phyloP scores from a whole-genome alignment of 2,797 vertebrate genomes.

The Ispidina picta region DNA sequence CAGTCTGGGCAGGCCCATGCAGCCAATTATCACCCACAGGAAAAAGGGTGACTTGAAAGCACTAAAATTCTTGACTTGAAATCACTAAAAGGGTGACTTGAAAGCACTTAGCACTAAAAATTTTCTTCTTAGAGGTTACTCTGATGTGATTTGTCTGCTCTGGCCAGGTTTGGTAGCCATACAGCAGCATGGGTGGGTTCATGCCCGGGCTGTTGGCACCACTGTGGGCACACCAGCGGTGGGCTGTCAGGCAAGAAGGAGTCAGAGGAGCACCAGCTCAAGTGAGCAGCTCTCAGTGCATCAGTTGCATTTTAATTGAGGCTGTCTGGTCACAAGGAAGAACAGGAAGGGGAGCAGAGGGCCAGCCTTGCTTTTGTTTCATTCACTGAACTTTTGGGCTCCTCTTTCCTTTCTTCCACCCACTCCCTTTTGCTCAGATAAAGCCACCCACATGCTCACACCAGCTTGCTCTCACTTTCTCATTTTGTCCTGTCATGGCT shows the following conservation, averaged over 20 bases:
- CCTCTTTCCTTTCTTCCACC: not conserved
- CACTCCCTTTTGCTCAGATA: not conserved
- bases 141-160: not conserved
- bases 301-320: constrained; percentile 39
- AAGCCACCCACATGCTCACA: not conserved
- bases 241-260: not conserved
- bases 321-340: constrained; percentile 1
- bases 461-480: constrained; percentile 19
- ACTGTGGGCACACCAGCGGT: accelerated
- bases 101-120: not conserved
- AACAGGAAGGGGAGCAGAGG: constrained; percentile 27
- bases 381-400: not conserved
- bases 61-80: not conserved
- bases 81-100: not conserved
- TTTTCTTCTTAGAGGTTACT: not conserved
- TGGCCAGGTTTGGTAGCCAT: not conserved
- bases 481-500: constrained; percentile 56
- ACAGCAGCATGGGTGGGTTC: not conserved
- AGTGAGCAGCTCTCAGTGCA: not conserved
- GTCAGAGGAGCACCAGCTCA: accelerated
- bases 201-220: not conserved
- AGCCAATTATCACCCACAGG: not conserved
- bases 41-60: not conserved
- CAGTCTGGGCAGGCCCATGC: not conserved
- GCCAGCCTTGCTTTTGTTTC: constrained; percentile 32